Evolutionary conservation across 2,113 vertebrate genomes (phyloP), one percentile per base, ranked within the genome.

Genomic region (Tenrec ecaudatus): DNA sequence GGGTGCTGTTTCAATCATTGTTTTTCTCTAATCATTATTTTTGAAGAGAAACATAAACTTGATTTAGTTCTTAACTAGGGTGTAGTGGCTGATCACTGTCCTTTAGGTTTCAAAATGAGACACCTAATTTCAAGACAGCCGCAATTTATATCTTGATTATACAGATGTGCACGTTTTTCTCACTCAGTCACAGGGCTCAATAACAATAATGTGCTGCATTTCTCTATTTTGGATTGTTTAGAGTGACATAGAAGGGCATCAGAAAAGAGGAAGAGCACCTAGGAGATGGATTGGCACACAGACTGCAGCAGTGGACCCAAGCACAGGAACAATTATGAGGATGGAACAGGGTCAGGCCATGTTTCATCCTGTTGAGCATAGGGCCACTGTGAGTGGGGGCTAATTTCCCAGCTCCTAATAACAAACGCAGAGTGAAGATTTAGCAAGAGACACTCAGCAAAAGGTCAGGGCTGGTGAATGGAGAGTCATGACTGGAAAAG

Each of bases 31-130:
- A 94, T 80, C 81, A 68, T 90, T 90, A 79, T 20, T 38, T 43
- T 66, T 47, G 43, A 95, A 79, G 40, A 82, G 88, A 95, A 94
- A 90, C 93, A 95, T 90, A 84, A 96, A 90, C 88, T 88, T 94
- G 92, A 95, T 94, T 94, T 95, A 84, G 90, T 91, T 86, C 90
- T 91, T 94, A 97, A 90, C 92, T 75, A 38, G 91, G 89, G 73
- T 85, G n/a, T 82, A 94, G 94, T 80, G 77, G 84, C 57, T 93
- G 94, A 95, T 91, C 92, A 95, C 96, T 94, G 87, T 90, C 60
- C 81, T 58, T 75, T 87, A 77, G 94, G 90, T 78, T 93, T 94
- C 91, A 88, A 90, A 96, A 68, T 81, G 60, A 78, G 73, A 66
- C 86, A 90, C 82, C 91, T 85, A 84, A 27, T 62, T 57, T 88